A percentile compares a stretch with the other conserved stretches of the same genome.
Conservation (phyloP, 1,140 invertebrate species). For the Mercenaria mercenaria region DNA sequence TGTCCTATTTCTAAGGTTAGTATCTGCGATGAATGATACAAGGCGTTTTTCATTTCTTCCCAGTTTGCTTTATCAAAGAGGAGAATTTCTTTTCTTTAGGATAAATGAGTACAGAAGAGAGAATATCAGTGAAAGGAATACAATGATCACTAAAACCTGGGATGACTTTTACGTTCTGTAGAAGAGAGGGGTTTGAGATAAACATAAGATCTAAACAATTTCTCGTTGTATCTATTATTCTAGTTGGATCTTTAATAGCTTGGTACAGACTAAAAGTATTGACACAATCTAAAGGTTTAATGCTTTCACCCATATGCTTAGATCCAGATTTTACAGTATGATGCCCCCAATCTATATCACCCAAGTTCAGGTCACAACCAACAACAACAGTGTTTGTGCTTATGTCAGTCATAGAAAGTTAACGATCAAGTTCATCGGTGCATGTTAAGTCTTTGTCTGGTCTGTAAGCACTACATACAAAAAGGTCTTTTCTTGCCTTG, state of each 20-base stretch:
- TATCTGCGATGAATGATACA: too few species aligned
- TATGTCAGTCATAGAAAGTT: too few species aligned
- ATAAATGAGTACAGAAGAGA: background rate
- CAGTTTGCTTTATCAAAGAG: too few species aligned
- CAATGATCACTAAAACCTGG: conserved; percentile 46
- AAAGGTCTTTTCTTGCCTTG: too few species aligned
- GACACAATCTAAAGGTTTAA: background rate
- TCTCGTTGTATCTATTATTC: background rate
- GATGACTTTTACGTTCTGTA: background rate
- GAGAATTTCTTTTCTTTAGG: background rate
- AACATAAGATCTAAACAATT: background rate
- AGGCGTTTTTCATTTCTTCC: too few species aligned
- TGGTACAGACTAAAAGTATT: background rate
- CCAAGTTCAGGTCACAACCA: conserved; percentile 20
- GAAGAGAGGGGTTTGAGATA: background rate
- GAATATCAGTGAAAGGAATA: conserved; percentile 22
- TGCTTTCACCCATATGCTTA: background rate
- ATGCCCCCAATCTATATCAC: conserved; percentile 11
- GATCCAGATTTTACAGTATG: background rate
- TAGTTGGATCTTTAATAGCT: background rate
- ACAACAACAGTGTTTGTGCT: too few species aligned
- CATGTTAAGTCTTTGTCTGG: background rate
- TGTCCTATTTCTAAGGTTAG: too few species aligned
- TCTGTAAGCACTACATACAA: background rate
- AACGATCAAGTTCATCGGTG: too few species aligned